Base-by-base conservation (phyloP, 2,797 vertebrate species). In the Phrynocephalus guinanensis region DNA sequence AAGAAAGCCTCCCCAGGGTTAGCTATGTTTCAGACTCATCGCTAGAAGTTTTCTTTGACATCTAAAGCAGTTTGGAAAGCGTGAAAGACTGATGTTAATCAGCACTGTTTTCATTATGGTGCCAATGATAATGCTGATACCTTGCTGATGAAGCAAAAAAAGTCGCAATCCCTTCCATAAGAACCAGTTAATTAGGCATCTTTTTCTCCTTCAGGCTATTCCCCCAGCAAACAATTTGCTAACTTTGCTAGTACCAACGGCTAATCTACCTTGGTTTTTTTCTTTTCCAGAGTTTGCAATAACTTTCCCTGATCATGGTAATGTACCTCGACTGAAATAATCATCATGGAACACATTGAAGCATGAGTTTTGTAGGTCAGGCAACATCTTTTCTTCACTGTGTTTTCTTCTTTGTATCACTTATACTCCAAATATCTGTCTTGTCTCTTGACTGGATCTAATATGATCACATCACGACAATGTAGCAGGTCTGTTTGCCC, bases 281-380 rank as follows among this genome's bases (percentile, higher is more conserved):
- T 30, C 26, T 79, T 75, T 30, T 18, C 72, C n/a, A 84, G 48
- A 87, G 33, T 68, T 83, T 83, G 20, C 50, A 24, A 2, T 73
- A 87, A 72, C 1, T 89, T 88, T 33, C 90, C 77, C 33, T 93
- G 33, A n/a, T 76, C 71, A 86, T 63, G 26, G 33, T 80, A 80
- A 91, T 89, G 89, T 91, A 83, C 2, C 18, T 7, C 82, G 82
- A 30, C 67, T 82, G 38, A 85, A 86, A 84, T 92, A 83, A 92
- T 76, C 3, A 66, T 0, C 83, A 84, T 71, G n/a, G 7, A 71
- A 38, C 26, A 50, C 80, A 22, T 84, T 90, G 86, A 83, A 56
- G 81, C 44, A 81, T 0, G 0, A 83, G 88, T 83, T 10, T 9
- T 85, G 15, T 1, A 88, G 5, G 72, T 52, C 24, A 88, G 48